These are phyloP conservation scores for Frankliniella intonsa DNA, from an alignment of 2,888 invertebrate species.

Conservation along the genomic window DNA sequence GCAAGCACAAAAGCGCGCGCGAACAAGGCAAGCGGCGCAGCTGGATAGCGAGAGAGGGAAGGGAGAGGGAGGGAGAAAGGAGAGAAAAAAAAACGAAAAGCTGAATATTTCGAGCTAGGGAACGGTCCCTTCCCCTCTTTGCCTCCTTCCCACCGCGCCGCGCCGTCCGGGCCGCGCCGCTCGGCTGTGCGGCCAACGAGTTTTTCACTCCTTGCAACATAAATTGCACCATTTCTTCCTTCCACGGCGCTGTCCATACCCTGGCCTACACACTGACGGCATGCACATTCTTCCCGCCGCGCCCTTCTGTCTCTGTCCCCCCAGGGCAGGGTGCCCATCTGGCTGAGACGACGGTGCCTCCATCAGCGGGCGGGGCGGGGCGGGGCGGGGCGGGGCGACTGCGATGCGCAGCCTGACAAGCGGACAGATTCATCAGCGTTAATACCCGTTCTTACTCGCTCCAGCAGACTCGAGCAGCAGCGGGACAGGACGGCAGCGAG, in stretches of 20 bases:
- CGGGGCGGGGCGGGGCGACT: too few relatives aligned
- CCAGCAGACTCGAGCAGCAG: too few relatives aligned
- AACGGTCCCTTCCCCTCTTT: background rate
- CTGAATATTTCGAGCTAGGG: constrained; percentile 4
- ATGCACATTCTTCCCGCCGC: constrained; percentile 9
- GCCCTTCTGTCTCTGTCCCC: background rate
- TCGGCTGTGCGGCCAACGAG: too few relatives aligned
- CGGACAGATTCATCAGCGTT: too few relatives aligned
- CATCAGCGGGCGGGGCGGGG: too few relatives aligned
- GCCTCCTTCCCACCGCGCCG: background rate
- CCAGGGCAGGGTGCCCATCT: too few relatives aligned
- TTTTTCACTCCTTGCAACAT: too few relatives aligned
- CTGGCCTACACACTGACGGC: background rate
- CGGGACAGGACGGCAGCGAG: too few relatives aligned
- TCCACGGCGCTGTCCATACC: background rate
- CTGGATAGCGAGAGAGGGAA: background rate
- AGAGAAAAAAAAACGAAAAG: background rate
- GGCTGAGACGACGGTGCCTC: too few relatives aligned
- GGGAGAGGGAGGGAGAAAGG: background rate
- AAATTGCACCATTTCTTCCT: too few relatives aligned
- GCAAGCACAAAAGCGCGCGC: constrained; percentile 17
- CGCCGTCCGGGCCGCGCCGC: background rate
- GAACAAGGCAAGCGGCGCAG: constrained; percentile 18
- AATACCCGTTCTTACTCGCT: too few relatives aligned
- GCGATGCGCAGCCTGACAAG: too few relatives aligned